Conservation (phyloP, 1,140 invertebrate genomes). For the Drosophila parabipectinata region DNA sequence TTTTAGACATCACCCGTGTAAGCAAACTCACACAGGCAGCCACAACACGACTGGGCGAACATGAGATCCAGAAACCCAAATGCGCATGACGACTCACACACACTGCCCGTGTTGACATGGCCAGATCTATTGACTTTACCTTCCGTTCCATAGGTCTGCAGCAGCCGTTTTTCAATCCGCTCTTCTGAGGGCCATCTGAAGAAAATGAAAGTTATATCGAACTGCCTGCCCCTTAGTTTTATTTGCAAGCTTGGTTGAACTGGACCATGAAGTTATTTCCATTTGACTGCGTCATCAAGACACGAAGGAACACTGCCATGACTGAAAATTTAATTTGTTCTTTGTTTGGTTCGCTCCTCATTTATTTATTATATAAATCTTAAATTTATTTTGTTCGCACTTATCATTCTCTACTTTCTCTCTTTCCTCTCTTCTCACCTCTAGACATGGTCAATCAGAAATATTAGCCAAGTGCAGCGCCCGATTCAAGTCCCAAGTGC, state of each 20-base stretch:
- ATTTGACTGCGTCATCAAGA: constrained; percentile 2
- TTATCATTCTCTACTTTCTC: constrained; percentile 46
- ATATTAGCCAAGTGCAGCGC: constrained; percentile 71
- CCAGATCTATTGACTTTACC: constrained; percentile 3
- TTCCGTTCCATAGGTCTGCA: constrained; percentile 3
- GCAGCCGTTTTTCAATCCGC: constrained; percentile 4
- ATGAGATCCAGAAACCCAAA: constrained; percentile 7
- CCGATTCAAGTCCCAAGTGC: constrained; percentile 48
- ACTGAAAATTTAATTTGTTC: neutral
- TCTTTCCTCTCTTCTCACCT: constrained; percentile 42
- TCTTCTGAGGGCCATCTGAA: neutral
- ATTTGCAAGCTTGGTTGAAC: neutral
- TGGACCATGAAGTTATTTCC: neutral
- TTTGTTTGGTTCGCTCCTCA: constrained; percentile 6
- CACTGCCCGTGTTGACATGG: constrained; percentile 5
- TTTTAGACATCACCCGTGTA: constrained; percentile 54
- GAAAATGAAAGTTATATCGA: neutral
- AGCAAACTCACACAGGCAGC: constrained; percentile 28
- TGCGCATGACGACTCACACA: constrained; percentile 1
- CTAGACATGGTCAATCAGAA: constrained; percentile 79
- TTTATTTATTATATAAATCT: constrained; percentile 32
- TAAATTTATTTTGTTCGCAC: constrained; percentile 31
- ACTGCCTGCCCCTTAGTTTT: neutral
- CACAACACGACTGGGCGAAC: constrained; percentile 26
- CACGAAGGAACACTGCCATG: constrained; percentile 47